Percentiles rank a stretch among this genome's conserved stretches.
phyloP scores from a whole-genome alignment of 2,113 vertebrate species.

The Pedetes capensis region DNA sequence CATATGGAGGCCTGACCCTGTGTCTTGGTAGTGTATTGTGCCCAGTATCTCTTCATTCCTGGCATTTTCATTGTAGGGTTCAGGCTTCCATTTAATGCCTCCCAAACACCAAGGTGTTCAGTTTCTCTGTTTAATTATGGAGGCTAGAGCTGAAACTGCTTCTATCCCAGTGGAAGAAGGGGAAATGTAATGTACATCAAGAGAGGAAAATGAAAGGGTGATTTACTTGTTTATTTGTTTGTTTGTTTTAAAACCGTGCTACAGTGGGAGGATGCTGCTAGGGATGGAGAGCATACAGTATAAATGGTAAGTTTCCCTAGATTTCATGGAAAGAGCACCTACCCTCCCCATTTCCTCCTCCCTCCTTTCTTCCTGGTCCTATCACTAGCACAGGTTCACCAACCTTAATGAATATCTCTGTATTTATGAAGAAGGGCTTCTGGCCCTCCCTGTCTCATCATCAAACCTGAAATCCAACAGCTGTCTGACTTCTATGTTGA shows the following conservation, averaged over 20 bases:
- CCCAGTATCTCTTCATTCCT: neutral
- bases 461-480: conserved; percentile 17
- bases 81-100: neutral
- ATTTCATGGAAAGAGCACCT: neutral
- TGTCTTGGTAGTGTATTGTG: neutral
- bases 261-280: neutral
- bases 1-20: neutral
- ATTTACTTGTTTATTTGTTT: neutral
- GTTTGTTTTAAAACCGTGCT: neutral
- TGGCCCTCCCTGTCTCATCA: neutral
- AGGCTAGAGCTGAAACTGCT: neutral
- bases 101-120: neutral
- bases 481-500: neutral
- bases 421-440: neutral
- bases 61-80: neutral
- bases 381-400: neutral
- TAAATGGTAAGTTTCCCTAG: neutral
- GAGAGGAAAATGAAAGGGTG: neutral
- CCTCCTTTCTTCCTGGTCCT: neutral
- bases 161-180: neutral
- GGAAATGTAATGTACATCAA: neutral
- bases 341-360: neutral
- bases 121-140: neutral
- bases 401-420: neutral
- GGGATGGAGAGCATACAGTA: neutral